phyloP scores from a whole-genome alignment of 2,797 vertebrate genomes.

The Trachurus trachurus region DNA sequence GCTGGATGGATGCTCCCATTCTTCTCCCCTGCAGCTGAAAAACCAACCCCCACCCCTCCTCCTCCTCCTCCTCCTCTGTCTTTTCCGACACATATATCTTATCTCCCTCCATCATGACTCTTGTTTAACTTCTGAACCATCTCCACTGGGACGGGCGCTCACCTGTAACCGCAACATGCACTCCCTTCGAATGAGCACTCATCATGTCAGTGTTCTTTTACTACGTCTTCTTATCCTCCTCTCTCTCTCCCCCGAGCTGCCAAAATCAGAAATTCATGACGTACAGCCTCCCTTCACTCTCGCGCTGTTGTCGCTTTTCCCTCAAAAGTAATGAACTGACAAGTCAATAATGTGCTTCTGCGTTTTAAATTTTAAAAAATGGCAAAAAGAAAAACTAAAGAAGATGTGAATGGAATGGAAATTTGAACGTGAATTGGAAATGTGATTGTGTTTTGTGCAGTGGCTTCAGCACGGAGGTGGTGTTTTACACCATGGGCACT shows the following conservation, averaged over 20 bases:
- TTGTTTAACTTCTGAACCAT: background rate
- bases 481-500: conserved; percentile 95
- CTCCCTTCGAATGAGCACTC: background rate
- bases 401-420: background rate
- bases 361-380: conserved; percentile 8
- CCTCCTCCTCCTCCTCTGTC: background rate
- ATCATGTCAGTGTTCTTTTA: background rate
- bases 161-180: background rate
- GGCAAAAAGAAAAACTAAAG: background rate
- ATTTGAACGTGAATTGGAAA: background rate
- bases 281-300: background rate
- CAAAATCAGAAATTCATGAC: conserved; percentile 16
- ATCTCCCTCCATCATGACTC: background rate
- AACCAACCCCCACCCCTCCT: background rate
- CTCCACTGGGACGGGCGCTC: background rate
- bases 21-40: background rate
- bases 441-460: conserved; percentile 76
- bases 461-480: conserved; percentile 95
- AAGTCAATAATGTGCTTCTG: background rate
- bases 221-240: background rate
- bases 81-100: conserved; percentile 9
- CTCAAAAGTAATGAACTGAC: conserved; percentile 3
- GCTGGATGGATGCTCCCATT: background rate
- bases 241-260: background rate
- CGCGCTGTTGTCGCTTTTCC: background rate